These are phyloP conservation scores for Cyclura pinguis DNA, from an alignment of 2,797 vertebrate species.

Conservation along the genomic window DNA sequence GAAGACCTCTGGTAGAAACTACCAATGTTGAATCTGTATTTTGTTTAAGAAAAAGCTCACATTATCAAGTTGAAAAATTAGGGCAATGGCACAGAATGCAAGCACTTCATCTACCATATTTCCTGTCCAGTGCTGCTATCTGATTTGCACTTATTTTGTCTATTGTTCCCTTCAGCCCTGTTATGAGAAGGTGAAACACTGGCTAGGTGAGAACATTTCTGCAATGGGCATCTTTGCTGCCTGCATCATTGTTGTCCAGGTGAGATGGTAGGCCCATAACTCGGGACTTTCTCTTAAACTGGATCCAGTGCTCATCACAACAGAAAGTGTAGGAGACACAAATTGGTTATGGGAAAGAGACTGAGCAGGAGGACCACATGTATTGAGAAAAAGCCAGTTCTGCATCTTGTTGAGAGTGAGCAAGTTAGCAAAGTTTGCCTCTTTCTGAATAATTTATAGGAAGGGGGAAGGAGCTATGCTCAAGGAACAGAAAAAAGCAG, in stretches of 20 bases:
- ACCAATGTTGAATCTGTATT: neutral
- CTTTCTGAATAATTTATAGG: neutral
- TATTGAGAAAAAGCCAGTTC: neutral
- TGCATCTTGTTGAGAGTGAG: too few species aligned
- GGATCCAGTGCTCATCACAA: neutral
- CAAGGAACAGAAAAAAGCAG: neutral
- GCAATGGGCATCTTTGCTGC: conserved; percentile 33
- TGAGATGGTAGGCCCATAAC: neutral
- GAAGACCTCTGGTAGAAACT: neutral
- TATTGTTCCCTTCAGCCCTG: conserved; percentile 47
- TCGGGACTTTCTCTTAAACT: neutral
- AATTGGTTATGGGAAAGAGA: neutral
- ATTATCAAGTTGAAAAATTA: neutral
- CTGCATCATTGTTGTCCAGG: conserved; percentile 30
- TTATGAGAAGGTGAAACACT: conserved; percentile 62
- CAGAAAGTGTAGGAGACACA: neutral
- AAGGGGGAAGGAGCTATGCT: neutral
- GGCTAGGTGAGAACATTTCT: conserved; percentile 62
- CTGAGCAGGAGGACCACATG: neutral
- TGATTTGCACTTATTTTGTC: neutral
- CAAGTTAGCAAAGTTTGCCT: neutral
- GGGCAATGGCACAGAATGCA: neutral
- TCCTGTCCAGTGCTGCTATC: neutral
- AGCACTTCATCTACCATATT: too few species aligned
- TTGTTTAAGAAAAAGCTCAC: neutral